phyloP scores from a whole-genome alignment of 2,797 vertebrate species.

The Sarcoramphus papa region DNA sequence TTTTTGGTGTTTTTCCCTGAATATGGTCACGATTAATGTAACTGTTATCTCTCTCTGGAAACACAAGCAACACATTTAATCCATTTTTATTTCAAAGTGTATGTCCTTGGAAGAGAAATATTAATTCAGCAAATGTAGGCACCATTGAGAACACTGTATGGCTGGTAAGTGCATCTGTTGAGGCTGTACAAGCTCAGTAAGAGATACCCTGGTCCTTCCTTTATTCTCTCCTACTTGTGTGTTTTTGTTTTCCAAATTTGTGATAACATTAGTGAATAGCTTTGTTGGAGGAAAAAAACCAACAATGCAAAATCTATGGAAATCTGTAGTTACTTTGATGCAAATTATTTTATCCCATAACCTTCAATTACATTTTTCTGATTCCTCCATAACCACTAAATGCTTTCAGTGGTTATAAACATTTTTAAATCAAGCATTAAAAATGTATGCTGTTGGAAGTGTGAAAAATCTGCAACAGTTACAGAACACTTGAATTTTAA shows the following conservation, averaged over 20 bases:
- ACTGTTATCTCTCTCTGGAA: constrained; percentile 61
- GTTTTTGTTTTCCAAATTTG: background rate
- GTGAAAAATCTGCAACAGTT: constrained; percentile 38
- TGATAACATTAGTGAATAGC: background rate
- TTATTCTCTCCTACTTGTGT: background rate
- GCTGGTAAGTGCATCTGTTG: background rate
- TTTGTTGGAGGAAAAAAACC: background rate
- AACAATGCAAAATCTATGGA: background rate
- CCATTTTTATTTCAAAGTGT: constrained; percentile 46
- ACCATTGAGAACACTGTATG: background rate
- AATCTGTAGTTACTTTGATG: background rate
- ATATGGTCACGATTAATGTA: constrained; percentile 68
- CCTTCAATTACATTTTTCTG: constrained; percentile 26
- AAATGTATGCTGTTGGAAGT: constrained; percentile 8
- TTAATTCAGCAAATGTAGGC: constrained; percentile 27
- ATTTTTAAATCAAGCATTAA: constrained; percentile 18
- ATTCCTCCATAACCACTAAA: background rate
- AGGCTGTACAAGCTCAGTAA: background rate
- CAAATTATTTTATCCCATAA: constrained; percentile 10
- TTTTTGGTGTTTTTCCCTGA: constrained; percentile 49
- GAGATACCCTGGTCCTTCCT: background rate
- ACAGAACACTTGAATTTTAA: background rate
- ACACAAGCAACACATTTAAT: constrained; percentile 61
- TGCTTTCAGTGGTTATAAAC: background rate
- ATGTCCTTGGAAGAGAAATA: constrained; percentile 44